Evolutionary conservation across 2,888 invertebrate genomes (phyloP), one percentile per base, ranked within the genome.

Genomic region (Drosophila eohydei): DNA sequence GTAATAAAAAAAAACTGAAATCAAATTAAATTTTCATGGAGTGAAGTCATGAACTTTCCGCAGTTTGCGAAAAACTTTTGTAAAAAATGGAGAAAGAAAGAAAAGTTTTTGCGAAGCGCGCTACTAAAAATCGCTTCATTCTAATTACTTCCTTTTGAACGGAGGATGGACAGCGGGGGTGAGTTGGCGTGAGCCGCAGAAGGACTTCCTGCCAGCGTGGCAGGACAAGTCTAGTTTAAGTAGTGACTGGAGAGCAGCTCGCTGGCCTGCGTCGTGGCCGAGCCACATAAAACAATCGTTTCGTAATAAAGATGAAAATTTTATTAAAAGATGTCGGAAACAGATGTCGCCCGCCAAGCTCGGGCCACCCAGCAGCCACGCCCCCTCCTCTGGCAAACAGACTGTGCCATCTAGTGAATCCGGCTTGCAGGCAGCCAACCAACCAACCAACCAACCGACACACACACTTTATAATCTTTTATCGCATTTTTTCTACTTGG

Each of bases 281-380:
- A 50, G 80, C 79, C 82, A 81, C 88, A 92, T 92, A 93, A 92
- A 92, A 92, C 92, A 92, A 92, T 92, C 91, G 91, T 92, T 92
- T 91, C 89, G 92, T 92, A 93, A 93, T 93, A 93, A 93, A 93
- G 93, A 93, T 93, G 93, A 93, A 93, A 92, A 92, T 93, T 93
- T 93, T 93, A 93, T 93, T 93, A 93, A 93, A 93, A 93, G 93
- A 92, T 93, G 93, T 93, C 93, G 91, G 89, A 91, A 92, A 91
- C 93, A 93, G 93, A 93, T 93, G 93, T 92, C 92, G 88, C 91
- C 91, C 83, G 76, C 74, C 71, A 75, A 72, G 64, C 71, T 68
- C 30, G 21, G 5, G 21, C 34, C 46, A 26, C 36, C 59, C n/a
- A 8, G 36, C 66, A 77, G 72, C 58, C 63, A 36, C 63, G 38